Evolutionary conservation across 2,797 vertebrate genomes (phyloP), one percentile per base, ranked within the genome.

Genomic region (Chaetophractus vellerosus): DNA sequence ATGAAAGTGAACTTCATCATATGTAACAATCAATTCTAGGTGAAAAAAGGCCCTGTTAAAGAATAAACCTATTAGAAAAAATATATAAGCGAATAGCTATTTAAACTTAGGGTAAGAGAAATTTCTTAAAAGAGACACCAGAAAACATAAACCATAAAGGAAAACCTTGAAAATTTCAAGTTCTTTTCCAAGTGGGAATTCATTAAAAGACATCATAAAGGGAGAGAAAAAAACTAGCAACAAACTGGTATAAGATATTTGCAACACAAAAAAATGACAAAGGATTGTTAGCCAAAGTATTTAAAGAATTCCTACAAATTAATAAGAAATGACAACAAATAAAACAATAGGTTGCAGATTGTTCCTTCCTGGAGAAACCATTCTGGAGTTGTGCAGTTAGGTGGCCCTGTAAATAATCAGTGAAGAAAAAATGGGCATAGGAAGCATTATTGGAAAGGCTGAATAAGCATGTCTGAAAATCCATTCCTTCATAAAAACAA

Each of bases 101-200:
- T 72, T 50, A 52, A 93, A 10, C 24, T 66, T 31, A 52, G 28
- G 21, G 19, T 88, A 91, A 87, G 26, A 91, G 33, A 93, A 59
- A 66, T 31, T 31, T 11, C 26, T 78, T 21, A 52, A 76, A n/a
- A 18, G 64, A 33, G 55, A 82, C 79, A 82, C 38, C 23, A 76
- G 33, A 78, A 79, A 55, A 24, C 9, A 55, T 78, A 94, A 81
- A 57, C 28, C 50, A 86, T 41, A 59, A n/a, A 95, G 55, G 63
- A 88, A 94, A 90, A 90, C 57, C 55, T 0, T 19, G 36, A 90
- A 19, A 71, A 1, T 74, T 8, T 76, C 11, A 82, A 82, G 76
- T 74, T 80, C 15, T 50, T 80, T 59, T 87, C 21, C 68, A 90
- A 87, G 64, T 48, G 74, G 48, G 33, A 86, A 76, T 38, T 38